These are phyloP conservation scores for Promerops cafer DNA, from an alignment of 2,113 vertebrate genomes.

Conservation along the genomic window DNA sequence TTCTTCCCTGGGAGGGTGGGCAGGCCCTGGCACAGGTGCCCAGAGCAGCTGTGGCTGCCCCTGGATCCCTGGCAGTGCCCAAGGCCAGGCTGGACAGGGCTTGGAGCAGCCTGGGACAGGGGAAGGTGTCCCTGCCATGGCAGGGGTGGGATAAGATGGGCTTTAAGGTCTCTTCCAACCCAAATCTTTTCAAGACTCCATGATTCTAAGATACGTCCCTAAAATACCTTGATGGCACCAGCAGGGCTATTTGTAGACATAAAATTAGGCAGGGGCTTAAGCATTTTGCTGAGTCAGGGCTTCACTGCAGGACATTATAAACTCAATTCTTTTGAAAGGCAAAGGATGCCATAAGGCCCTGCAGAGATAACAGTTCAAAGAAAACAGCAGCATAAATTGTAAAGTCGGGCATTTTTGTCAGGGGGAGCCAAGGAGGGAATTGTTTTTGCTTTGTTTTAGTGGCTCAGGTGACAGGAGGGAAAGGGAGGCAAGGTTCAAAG, in stretches of 20 bases:
- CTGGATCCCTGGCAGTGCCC: background rate
- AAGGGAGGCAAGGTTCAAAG: slow-evolving; percentile 34
- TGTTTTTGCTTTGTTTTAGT: background rate
- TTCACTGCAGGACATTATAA: background rate
- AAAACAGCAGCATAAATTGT: background rate
- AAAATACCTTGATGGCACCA: background rate
- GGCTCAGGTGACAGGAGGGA: slow-evolving; percentile 23
- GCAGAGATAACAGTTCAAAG: slow-evolving; percentile 29
- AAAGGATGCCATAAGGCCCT: background rate
- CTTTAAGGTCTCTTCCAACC: background rate
- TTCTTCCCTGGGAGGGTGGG: accelerated
- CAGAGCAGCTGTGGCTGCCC: background rate
- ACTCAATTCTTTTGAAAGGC: background rate
- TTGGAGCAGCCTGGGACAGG: background rate
- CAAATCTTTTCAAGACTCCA: background rate
- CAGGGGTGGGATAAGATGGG: background rate
- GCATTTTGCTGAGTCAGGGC: background rate
- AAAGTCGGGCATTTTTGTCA: background rate
- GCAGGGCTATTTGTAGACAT: background rate
- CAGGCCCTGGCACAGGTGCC: background rate
- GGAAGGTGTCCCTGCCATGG: background rate
- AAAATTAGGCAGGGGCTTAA: background rate
- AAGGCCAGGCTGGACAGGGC: accelerated
- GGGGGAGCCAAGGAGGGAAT: background rate
- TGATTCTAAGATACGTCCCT: background rate